Base-by-base conservation (phyloP, 2,797 vertebrate genomes). In the Pampus argenteus region DNA sequence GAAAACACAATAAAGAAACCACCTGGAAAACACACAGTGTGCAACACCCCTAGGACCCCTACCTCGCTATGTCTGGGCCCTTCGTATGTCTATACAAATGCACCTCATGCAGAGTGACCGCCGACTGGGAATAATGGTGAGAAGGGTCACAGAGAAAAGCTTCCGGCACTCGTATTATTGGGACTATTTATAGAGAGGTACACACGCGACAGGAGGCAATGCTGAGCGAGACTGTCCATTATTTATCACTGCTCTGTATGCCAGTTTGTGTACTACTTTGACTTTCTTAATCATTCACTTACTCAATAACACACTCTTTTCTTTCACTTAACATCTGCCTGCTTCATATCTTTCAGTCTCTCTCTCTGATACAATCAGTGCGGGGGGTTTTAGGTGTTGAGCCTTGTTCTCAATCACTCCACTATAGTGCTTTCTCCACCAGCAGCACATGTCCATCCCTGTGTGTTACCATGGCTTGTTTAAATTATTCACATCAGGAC, bases 401-500 rank as follows among this genome's bases (percentile, higher is more conserved):
- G 59, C 60, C 76, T 54, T 55, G 47, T 86, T 85, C 72, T 86
- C 85, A 66, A 79, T 89, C 88, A 87, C 78, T 76, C 73, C 69
- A 1, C 71, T 26, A 60, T 84, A 85, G 87, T 80, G 87, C 81
- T 80, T 71, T 78, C 81, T 86, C 68, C 70, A 66, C 45, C 74
- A 38, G 60, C 71, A 72, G 56, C 78, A 69, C 50, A 56, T 79
- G 78, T 86, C 85, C 83, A 71, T 87, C 80, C 55, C 66, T 38
- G 54, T 83, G 75, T 84, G 74, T 90, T 89, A 90, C 85, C 74
- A 66, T 36, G 1, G 76, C 73, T 65, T 51, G 31, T 88, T 88
- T 92, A 76, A 94, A 94, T 94, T 88, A 94, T 94, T 95, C 81
- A 94, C 88, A 63, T 71, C 63, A 29, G 73, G 74, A 42, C 87